Evolutionary conservation across 2,113 vertebrate species (phyloP).

Genomic region (Hemiscyllium ocellatum): DNA sequence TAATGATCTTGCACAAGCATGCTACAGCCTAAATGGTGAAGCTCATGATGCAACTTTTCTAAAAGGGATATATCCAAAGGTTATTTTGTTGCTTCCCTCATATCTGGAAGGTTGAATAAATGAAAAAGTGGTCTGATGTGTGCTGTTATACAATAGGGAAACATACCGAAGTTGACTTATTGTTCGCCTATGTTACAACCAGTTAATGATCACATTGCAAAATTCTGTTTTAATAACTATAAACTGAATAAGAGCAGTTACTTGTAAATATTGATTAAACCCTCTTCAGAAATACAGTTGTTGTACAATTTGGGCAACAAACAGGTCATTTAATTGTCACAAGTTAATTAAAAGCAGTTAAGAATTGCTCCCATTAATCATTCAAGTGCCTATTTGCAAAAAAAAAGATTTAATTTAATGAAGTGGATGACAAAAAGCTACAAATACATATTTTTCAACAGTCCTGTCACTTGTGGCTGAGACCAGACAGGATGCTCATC

Average conservation of each 20-base stretch:
- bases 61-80: background rate
- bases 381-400: background rate
- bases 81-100: background rate
- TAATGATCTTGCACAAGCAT: no score
- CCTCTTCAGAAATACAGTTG: conserved; percentile 3
- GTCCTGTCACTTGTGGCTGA: conserved; percentile 39
- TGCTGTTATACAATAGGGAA: background rate
- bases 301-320: background rate
- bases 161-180: background rate
- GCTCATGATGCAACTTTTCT: background rate
- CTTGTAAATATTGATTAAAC: background rate
- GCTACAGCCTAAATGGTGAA: background rate
- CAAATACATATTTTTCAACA: background rate
- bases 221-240: background rate
- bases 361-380: background rate
- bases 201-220: background rate
- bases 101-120: background rate
- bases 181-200: background rate
- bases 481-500: conserved; percentile 27
- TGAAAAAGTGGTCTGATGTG: background rate
- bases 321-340: conserved; percentile 3
- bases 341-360: conserved; percentile 28
- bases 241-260: background rate
- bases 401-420: background rate
- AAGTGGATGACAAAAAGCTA: background rate